Percentiles rank a stretch among this genome's conserved stretches.
Conservation (phyloP, 2,113 vertebrate species). For the Amphiprion percula region DNA sequence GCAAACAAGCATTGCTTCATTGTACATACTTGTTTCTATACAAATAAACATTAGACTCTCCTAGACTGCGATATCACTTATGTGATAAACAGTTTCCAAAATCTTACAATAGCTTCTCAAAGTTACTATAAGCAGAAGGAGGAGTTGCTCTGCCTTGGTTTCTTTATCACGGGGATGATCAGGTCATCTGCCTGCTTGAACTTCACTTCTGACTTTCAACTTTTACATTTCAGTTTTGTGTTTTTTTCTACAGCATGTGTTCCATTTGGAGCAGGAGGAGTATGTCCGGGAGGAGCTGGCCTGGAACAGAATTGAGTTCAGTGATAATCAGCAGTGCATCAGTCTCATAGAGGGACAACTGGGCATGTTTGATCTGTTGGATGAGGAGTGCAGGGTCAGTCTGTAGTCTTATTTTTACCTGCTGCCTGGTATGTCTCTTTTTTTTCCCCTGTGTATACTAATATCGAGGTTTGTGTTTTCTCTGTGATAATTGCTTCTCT, state of each 20-base stretch:
- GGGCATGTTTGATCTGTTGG: slow-evolving; percentile 86
- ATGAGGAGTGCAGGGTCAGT: slow-evolving; percentile 86
- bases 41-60: too few relatives aligned
- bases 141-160: too few relatives aligned
- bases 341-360: slow-evolving; percentile 83
- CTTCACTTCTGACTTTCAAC: not conserved
- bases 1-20: too few relatives aligned
- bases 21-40: too few relatives aligned
- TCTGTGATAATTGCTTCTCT: not conserved
- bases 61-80: too few relatives aligned
- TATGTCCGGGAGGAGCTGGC: slow-evolving; percentile 85
- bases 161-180: too few relatives aligned
- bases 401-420: not conserved
- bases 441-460: not conserved
- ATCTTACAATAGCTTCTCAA: too few relatives aligned
- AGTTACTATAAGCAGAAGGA: too few relatives aligned
- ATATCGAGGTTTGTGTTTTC: not conserved
- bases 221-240: not conserved
- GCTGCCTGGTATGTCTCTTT: not conserved
- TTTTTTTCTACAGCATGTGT: slow-evolving; percentile 81
- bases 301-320: slow-evolving; percentile 86
- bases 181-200: too few relatives aligned
- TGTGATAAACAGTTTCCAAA: too few relatives aligned
- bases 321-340: slow-evolving; percentile 86
- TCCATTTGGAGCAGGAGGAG: slow-evolving; percentile 88